phyloP scores from a whole-genome alignment of 1,140 invertebrate genomes.

The Caerostris extrusa region DNA sequence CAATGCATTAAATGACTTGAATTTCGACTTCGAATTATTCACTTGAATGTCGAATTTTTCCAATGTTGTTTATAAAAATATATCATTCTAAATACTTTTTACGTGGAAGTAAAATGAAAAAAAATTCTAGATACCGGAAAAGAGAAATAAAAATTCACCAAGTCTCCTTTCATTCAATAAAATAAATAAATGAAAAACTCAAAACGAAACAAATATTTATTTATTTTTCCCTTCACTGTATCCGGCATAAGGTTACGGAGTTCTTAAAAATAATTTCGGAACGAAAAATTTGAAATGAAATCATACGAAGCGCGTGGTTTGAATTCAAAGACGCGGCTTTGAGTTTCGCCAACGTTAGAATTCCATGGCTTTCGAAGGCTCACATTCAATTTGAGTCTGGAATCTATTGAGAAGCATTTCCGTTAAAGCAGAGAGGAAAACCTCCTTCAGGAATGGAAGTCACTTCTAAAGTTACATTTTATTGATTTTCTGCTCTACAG shows the following conservation, averaged over 20 bases:
- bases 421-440: too few species aligned
- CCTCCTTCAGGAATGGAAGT: neutral
- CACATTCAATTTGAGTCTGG: constrained; percentile 48
- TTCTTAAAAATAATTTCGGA: neutral
- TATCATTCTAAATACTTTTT: too few species aligned
- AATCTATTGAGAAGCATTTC: constrained; percentile 23
- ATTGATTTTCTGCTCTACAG: constrained; percentile 51
- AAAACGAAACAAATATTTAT: neutral
- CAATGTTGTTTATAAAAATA: too few species aligned
- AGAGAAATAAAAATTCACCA: neutral
- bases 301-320: neutral
- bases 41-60: too few species aligned
- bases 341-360: neutral
- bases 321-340: neutral
- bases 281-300: neutral
- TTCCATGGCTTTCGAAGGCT: neutral
- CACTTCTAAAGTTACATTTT: constrained; percentile 61
- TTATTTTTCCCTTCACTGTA: neutral
- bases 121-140: neutral
- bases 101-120: neutral
- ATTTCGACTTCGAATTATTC: too few species aligned
- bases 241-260: neutral
- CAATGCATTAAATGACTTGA: too few species aligned
- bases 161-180: neutral
- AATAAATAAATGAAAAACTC: too few species aligned